Percentiles rank a stretch among this genome's conserved stretches.
These are phyloP conservation scores for Zaprionus camerounensis DNA, from an alignment of 1,140 invertebrate genomes.

Conservation along the genomic window DNA sequence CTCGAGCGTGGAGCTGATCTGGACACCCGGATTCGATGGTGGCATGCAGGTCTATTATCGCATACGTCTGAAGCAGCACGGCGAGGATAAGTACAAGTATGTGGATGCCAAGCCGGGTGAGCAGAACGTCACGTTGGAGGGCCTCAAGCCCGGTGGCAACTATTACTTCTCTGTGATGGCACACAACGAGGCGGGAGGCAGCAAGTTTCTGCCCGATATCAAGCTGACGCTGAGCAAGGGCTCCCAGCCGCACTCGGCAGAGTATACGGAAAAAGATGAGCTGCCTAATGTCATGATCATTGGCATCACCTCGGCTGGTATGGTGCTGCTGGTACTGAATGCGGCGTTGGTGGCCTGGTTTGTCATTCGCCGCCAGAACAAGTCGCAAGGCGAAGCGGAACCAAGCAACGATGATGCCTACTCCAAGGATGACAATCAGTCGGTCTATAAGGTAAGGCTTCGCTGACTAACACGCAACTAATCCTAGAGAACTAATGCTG, in stretches of 20 bases:
- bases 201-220: constrained; percentile 91
- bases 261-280: constrained; percentile 88
- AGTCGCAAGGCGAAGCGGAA: constrained; percentile 86
- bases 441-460: constrained; percentile 84
- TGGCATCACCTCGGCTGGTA: constrained; percentile 91
- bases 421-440: constrained; percentile 89
- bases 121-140: constrained; percentile 88
- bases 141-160: constrained; percentile 91
- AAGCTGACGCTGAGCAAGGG: constrained; percentile 87
- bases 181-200: constrained; percentile 93
- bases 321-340: constrained; percentile 91
- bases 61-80: constrained; percentile 87
- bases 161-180: constrained; percentile 96
- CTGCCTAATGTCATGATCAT: constrained; percentile 92
- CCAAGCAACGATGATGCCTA: constrained; percentile 92
- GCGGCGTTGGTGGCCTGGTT: constrained; percentile 93
- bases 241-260: constrained; percentile 87
- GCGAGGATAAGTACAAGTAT: constrained; percentile 88
- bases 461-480: background rate
- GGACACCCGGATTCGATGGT: constrained; percentile 97
- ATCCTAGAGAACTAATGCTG: background rate
- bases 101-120: constrained; percentile 91
- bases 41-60: constrained; percentile 93
- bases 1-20: constrained; percentile 91
- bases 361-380: constrained; percentile 87